Base-by-base conservation (phyloP, 2,888 invertebrate species). In the Aleiodes leptofemur region DNA sequence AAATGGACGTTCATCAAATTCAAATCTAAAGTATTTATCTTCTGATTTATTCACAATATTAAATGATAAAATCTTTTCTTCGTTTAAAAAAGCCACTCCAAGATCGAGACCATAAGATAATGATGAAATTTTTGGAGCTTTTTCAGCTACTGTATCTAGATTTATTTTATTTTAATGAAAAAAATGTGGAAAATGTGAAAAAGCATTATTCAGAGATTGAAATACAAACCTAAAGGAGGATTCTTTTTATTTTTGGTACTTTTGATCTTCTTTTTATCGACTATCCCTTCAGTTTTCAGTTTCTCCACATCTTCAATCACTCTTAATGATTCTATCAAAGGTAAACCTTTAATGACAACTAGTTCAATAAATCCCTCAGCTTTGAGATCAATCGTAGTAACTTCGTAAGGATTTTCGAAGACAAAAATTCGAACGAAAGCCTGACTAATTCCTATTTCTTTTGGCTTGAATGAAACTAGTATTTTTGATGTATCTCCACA, bases 401-500 rank as follows among this genome's bases (percentile, higher is more conserved):
- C 90, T 80, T 93, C 92, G 81, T 91, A 92, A 59, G 92, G 92
- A 87, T 93, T 93, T 81, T 92, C 90, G 11, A 90, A 85, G 4
- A 91, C 90, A 51, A 90, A 88, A 31, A 93, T 79, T 48, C 90
- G 90, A 55, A 93, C 81, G 64, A 81, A 77, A 9, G 84, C 84
- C 0, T 81, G 73, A 50, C 82, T 80, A 7, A 76, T 81, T 3
- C 86, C 85, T 56, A 85, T 80, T 50, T 81, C 78, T 3, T 51
- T 78, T 2, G 91, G 90, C 23, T 79, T 77, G 78, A 90, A 91
- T 43, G 81, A 78, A 2, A 91, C 78, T 50, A 84, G 61, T 51
- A 91, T 83, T 14, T 81, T 76, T 1, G 83, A 86, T 0, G 76
- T 77, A 66, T 89, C 83, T 1, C 77, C 81, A 0, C 89, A 84